Evolutionary conservation across 2,113 vertebrate species (phyloP).

Genomic region (Neogobius melanostomus): DNA sequence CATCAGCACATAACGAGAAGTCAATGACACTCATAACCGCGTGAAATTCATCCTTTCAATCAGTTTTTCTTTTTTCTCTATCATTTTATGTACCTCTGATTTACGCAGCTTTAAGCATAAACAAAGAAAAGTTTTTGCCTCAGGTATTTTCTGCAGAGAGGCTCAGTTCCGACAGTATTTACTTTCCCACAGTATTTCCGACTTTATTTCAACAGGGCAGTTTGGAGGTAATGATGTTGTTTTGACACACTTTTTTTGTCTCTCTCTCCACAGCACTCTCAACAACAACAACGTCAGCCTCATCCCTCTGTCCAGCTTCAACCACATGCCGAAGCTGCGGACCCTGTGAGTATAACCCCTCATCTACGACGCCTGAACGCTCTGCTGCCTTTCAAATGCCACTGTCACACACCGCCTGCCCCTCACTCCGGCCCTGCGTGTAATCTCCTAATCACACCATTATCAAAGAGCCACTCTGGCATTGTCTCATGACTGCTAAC

Average conservation of each 20-base stretch:
- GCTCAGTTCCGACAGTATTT: too few species aligned
- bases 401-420: constrained; percentile 27
- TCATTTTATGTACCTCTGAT: too few species aligned
- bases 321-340: constrained; percentile 99
- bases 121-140: too few species aligned
- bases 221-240: too few species aligned
- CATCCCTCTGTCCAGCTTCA: constrained; percentile 98
- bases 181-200: too few species aligned
- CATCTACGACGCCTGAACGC: constrained; percentile 10
- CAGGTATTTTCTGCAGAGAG: too few species aligned
- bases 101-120: too few species aligned
- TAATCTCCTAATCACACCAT: constrained; percentile 55
- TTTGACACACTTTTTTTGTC: neutral
- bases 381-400: neutral
- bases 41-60: too few species aligned
- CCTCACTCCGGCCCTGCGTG: constrained; percentile 22
- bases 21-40: too few species aligned
- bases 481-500: constrained; percentile 69
- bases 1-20: too few species aligned
- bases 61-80: too few species aligned
- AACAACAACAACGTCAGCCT: constrained; percentile 99
- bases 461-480: constrained; percentile 51
- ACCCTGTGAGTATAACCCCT: constrained; percentile 88
- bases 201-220: too few species aligned
- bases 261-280: constrained; percentile 85